Evolutionary conservation across 2,888 invertebrate species (phyloP).

Genomic region (Melitaea athalia): DNA sequence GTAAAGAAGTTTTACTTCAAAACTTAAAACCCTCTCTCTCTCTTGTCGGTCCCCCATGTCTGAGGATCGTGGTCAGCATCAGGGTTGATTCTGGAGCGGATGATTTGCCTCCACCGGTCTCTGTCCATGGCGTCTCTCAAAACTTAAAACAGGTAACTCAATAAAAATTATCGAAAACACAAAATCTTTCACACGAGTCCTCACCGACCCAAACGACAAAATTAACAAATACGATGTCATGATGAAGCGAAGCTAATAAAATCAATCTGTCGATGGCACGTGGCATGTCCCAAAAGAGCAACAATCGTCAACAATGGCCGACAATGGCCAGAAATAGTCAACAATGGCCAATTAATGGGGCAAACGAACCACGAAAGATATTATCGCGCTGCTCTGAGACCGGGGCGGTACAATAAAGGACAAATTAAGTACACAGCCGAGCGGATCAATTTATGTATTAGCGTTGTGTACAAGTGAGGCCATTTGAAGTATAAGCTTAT

Average conservation of each 20-base stretch:
- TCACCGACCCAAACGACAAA: conserved; percentile 9
- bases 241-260: conserved; percentile 43
- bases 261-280: conserved; percentile 44
- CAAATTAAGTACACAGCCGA: conserved; percentile 26
- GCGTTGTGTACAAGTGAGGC: conserved; percentile 32
- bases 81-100: too few relatives aligned
- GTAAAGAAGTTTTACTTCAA: too few relatives aligned
- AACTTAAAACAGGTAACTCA: background rate
- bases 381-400: conserved; percentile 42
- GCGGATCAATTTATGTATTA: conserved; percentile 29
- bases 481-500: background rate
- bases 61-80: too few relatives aligned
- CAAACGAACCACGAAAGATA: conserved; percentile 60
- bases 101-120: too few relatives aligned
- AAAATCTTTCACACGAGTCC: conserved; percentile 15
- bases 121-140: too few relatives aligned
- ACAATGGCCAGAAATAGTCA: conserved; percentile 16
- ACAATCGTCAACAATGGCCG: conserved; percentile 40
- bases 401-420: conserved; percentile 23
- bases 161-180: background rate
- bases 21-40: background rate
- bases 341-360: conserved; percentile 64
- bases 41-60: too few relatives aligned
- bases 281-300: conserved; percentile 56
- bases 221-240: conserved; percentile 30